phyloP scores from a whole-genome alignment of 2,888 invertebrate species.

The Gasteruption jaculator region DNA sequence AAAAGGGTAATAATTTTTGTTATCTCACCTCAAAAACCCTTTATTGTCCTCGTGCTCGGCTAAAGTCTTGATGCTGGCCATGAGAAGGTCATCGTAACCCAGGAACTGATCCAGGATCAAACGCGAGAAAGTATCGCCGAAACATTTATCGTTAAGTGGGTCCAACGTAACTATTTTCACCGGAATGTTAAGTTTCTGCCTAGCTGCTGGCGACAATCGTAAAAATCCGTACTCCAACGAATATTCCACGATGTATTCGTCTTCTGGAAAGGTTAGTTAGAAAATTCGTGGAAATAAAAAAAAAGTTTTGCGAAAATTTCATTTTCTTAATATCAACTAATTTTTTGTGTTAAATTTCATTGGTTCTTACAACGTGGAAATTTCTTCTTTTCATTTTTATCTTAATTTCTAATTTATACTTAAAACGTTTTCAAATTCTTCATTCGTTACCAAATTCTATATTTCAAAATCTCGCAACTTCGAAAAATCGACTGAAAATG shows the following conservation, averaged over 20 bases:
- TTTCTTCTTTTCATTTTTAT: too few relatives aligned
- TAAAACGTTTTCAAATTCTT: slow-evolving; percentile 1
- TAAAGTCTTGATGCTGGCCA: slow-evolving; percentile 92
- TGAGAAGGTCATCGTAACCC: slow-evolving; percentile 95
- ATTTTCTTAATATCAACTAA: slow-evolving; percentile 16
- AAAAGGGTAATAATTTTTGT: slow-evolving; percentile 11
- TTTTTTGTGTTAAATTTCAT: too few relatives aligned
- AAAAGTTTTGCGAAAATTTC: slow-evolving; percentile 1
- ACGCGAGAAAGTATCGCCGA: slow-evolving; percentile 88
- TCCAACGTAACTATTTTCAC: slow-evolving; percentile 85
- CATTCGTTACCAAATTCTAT: background rate
- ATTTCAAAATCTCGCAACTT: too few relatives aligned
- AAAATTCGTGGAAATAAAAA: slow-evolving; percentile 12
- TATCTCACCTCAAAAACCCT: slow-evolving; percentile 80
- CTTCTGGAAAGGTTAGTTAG: slow-evolving; percentile 64
- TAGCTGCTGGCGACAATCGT: slow-evolving; percentile 79
- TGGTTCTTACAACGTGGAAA: too few relatives aligned
- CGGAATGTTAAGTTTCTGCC: slow-evolving; percentile 85
- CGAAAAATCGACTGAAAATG: too few relatives aligned
- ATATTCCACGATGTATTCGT: slow-evolving; percentile 96
- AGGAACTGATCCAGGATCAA: slow-evolving; percentile 88
- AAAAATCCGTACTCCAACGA: slow-evolving; percentile 96
- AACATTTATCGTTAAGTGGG: slow-evolving; percentile 84
- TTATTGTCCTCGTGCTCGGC: slow-evolving; percentile 97
- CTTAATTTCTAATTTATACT: background rate